Conservation (phyloP, 2,113 vertebrate genomes). For the Tetrax tetrax region DNA sequence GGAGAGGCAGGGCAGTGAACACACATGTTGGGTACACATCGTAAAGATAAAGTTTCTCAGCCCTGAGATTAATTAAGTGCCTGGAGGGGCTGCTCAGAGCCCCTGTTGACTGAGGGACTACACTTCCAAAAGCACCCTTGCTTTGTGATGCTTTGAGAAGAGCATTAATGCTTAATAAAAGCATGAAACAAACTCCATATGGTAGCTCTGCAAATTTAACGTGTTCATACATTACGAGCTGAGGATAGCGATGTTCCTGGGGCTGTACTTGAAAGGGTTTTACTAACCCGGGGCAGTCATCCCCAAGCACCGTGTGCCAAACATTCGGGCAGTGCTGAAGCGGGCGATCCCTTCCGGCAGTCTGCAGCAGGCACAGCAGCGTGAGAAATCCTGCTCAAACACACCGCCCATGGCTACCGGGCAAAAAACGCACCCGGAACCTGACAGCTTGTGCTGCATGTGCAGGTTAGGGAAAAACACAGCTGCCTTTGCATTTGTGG, state of each 20-base stretch:
- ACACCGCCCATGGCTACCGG: neutral
- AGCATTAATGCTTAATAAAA: neutral
- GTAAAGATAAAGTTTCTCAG: neutral
- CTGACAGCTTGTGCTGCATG: neutral
- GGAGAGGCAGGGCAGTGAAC: neutral
- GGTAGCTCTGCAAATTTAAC: neutral
- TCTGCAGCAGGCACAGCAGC: neutral
- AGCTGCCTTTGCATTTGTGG: neutral
- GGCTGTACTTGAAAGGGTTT: neutral
- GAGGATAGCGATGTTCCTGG: neutral
- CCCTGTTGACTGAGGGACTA: neutral
- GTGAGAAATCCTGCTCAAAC: neutral
- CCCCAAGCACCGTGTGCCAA: neutral
- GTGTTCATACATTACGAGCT: rapidly evolving
- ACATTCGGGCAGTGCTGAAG: too few species aligned
- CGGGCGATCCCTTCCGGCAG: neutral
- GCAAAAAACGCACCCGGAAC: rapidly evolving
- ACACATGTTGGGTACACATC: neutral
- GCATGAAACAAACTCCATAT: neutral
- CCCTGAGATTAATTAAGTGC: neutral
- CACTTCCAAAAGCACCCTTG: neutral
- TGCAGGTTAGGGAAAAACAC: neutral
- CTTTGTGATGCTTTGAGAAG: neutral
- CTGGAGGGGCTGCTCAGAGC: neutral
- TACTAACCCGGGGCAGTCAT: neutral